Percentiles rank a stretch among this genome's conserved stretches.
These are phyloP conservation scores for Axis porcinus DNA, from an alignment of 2,113 vertebrate genomes.

Conservation along the genomic window DNA sequence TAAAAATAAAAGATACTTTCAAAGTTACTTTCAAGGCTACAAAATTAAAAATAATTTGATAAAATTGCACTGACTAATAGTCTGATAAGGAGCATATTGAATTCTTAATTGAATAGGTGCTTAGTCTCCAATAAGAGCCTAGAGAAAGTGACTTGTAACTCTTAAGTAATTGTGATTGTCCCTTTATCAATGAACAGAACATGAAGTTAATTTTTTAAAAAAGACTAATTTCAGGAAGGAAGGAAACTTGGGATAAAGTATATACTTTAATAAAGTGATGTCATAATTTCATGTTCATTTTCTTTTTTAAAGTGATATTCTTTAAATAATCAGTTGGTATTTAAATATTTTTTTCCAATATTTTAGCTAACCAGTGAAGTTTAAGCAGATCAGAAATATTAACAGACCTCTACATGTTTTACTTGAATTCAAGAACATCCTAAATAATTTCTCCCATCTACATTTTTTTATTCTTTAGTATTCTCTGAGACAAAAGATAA, in stretches of 20 bases:
- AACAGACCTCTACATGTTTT: conserved; percentile 41
- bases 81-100: conserved; percentile 22
- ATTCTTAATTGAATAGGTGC: conserved; percentile 35
- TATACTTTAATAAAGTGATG: not conserved
- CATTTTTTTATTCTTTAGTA: conserved; percentile 64
- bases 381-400: conserved; percentile 39
- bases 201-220: not conserved
- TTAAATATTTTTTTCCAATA: conserved; percentile 38
- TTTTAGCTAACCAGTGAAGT: conserved; percentile 41
- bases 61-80: conserved; percentile 51
- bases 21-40: not conserved
- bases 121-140: conserved; percentile 21
- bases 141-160: not conserved
- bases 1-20: not conserved
- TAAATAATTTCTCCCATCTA: conserved; percentile 58
- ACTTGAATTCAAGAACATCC: conserved; percentile 29
- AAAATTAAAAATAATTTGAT: conserved; percentile 49
- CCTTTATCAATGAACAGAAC: conserved; percentile 54
- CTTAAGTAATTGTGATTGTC: conserved; percentile 44
- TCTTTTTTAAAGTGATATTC: not conserved
- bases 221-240: conserved; percentile 47
- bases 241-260: not conserved
- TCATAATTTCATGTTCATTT: not conserved
- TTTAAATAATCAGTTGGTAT: conserved; percentile 24
- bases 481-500: conserved; percentile 14